Evolutionary conservation across 2,797 vertebrate genomes (phyloP).

Genomic region (Dendrocincla tyrannina): DNA sequence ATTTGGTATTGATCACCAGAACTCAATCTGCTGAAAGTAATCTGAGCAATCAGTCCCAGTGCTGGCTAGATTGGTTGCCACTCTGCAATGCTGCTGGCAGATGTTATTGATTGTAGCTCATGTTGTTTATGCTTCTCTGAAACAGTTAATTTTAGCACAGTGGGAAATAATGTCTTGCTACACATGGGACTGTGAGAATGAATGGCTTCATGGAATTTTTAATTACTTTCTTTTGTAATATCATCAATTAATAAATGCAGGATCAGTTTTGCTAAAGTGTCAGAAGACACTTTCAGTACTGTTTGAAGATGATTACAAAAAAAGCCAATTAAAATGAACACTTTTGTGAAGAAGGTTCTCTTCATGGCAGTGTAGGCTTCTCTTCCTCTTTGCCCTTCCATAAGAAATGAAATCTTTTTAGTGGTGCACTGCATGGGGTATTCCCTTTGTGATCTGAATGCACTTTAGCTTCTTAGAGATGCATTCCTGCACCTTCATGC

Average conservation of each 20-base stretch:
- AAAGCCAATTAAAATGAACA: not conserved
- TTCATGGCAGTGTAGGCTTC: not conserved
- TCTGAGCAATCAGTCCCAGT: not conserved
- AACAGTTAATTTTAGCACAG: constrained; percentile 38
- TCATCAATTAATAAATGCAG: constrained; percentile 16
- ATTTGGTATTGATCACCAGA: not conserved
- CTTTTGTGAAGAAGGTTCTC: not conserved
- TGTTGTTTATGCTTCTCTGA: not conserved
- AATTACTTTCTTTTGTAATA: constrained; percentile 23
- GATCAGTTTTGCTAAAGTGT: not conserved
- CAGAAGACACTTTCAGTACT: not conserved
- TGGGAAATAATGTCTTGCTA: not conserved
- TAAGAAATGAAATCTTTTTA: not conserved
- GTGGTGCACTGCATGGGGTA: not conserved
- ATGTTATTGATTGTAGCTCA: constrained; percentile 28
- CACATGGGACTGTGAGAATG: not conserved
- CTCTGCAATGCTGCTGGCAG: not conserved
- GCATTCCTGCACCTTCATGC: not conserved
- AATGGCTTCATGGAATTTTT: not conserved
- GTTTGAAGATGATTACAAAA: not conserved
- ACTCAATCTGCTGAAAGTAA: not conserved
- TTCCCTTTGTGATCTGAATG: not conserved
- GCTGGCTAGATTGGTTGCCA: not conserved
- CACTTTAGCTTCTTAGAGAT: not conserved
- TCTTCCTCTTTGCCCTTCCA: not conserved